Base-by-base conservation (phyloP, 2,797 vertebrate genomes). In the Pipistrellus pipistrellus region DNA sequence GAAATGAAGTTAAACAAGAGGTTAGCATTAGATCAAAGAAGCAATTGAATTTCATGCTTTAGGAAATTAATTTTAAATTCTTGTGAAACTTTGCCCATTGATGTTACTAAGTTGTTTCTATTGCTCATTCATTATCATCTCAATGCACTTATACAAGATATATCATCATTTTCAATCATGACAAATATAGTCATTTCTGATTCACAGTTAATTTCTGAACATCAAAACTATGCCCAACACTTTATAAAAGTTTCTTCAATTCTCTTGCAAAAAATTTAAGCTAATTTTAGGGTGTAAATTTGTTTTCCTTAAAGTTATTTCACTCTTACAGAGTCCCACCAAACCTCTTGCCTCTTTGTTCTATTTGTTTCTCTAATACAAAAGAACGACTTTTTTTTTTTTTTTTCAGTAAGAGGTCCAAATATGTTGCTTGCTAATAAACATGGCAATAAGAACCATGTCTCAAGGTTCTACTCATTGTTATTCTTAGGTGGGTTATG, bases 261-360 rank as follows among this genome's bases (percentile, higher is more conserved):
- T 76, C 94, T 82, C 1, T n/a, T 64, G 21, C 78, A 64, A 87
- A 88, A 82, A 23, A 38, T 14, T 57, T 57, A 6, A 77, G 41
- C 30, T 73, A 41, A 6, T 59, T 10, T 88, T 73, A 82, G 7
- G 4, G 3, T 69, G 5, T 83, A 77, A 27, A 18, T 62, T 82
- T 80, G 5, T 80, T 93, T 93, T 90, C 9, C 66, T 83, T 91
- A 44, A 91, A 88, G 85, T 68, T 77, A 64, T 38, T 85, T 82
- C 32, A 77, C 3, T 35, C 9, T 82, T 57, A 78, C 11, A 91
- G 10, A 76, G 2, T 73, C 2, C 20, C 27, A 30, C 32, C 0
- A 83, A 88, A 35, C 3, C 10, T 85, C 38, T 62, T 64, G 2
- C 3, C 21, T 85, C 23, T 75, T 91, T 80, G 64, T 85, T 86